phyloP scores from a whole-genome alignment of 2,797 vertebrate genomes.

The Serranus cabrilla region DNA sequence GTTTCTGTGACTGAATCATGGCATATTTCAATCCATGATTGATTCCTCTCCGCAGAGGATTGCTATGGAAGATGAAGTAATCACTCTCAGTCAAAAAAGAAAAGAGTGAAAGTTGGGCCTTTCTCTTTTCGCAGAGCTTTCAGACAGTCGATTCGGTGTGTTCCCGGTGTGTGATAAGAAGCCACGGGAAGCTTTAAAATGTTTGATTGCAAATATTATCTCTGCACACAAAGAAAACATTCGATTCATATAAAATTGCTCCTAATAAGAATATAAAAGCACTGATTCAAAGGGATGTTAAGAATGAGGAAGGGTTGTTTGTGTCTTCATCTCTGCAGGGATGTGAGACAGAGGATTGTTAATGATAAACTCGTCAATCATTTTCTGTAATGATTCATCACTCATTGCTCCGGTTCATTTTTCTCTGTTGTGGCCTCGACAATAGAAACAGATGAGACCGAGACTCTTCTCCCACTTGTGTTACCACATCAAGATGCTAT shows the following conservation, averaged over 20 bases:
- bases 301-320: constrained; percentile 32
- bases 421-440: constrained; percentile 49
- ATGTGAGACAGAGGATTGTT: constrained; percentile 12
- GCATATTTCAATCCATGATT: constrained; percentile 70
- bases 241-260: constrained; percentile 7
- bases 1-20: constrained; percentile 69
- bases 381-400: constrained; percentile 55
- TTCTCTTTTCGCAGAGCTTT: constrained; percentile 38
- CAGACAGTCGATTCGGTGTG: constrained; percentile 23
- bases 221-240: constrained; percentile 23
- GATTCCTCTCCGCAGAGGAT: constrained; percentile 58
- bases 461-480: constrained; percentile 67
- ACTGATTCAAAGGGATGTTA: constrained; percentile 32
- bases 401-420: constrained; percentile 44
- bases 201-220: constrained; percentile 42
- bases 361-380: constrained; percentile 66
- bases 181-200: constrained; percentile 21
- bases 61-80: constrained; percentile 64
- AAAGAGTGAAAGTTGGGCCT: constrained; percentile 30
- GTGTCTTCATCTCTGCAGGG: constrained; percentile 25
- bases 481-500: constrained; percentile 81
- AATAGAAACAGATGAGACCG: constrained; percentile 67
- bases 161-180: constrained; percentile 30
- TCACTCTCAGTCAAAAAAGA: constrained; percentile 59
- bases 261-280: constrained; percentile 38